A percentile compares a stretch with the other conserved stretches of the same genome.
Evolutionary conservation across 2,888 invertebrate genomes (phyloP).

Genomic region (Aphodius granarius): DNA sequence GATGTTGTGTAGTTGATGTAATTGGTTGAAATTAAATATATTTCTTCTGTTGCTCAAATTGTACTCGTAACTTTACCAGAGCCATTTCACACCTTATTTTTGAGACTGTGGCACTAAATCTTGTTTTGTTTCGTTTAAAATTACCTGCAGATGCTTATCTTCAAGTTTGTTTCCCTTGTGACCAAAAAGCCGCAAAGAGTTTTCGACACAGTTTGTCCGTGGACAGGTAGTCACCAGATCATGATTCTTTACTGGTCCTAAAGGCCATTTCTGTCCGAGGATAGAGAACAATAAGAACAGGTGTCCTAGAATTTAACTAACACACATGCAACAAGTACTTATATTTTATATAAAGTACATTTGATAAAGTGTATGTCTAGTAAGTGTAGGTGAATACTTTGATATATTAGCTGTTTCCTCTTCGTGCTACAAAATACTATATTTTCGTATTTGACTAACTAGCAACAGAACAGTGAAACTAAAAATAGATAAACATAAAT

Average conservation of each 20-base stretch:
- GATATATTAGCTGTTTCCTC: not conserved
- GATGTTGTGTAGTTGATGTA: conserved; percentile 7
- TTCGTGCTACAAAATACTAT: not conserved
- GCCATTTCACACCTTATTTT: not conserved
- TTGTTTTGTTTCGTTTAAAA: not conserved
- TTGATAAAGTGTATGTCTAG: not conserved
- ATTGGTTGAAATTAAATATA: conserved; percentile 8
- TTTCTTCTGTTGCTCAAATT: not conserved
- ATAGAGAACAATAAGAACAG: too few relatives aligned
- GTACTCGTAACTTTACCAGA: not conserved
- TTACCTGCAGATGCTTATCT: not conserved
- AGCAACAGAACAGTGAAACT: not conserved
- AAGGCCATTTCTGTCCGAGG: not conserved
- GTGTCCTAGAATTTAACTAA: too few relatives aligned
- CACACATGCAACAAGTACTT: too few relatives aligned
- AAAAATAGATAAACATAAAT: not conserved
- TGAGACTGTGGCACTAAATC: not conserved
- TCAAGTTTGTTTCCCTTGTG: not conserved
- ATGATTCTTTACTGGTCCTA: not conserved
- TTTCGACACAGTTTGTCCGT: not conserved
- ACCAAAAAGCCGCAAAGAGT: not conserved
- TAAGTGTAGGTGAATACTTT: not conserved
- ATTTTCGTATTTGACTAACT: not conserved
- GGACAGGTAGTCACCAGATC: not conserved
- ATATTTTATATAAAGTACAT: too few relatives aligned